phyloP scores from a whole-genome alignment of 2,888 invertebrate genomes.

The Uloborus plumipes region DNA sequence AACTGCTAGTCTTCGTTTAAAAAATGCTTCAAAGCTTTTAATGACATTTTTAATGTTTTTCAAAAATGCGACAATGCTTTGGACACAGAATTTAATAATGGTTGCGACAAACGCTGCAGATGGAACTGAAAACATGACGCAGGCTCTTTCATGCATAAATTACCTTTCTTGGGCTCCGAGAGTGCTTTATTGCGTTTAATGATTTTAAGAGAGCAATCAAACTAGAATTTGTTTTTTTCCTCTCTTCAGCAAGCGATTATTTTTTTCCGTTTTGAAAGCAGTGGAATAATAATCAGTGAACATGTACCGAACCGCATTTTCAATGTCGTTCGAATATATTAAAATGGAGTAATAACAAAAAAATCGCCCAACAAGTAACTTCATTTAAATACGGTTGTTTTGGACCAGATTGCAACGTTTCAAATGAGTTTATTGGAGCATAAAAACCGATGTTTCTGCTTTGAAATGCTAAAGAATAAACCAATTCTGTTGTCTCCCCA shows the following conservation, averaged over 20 bases:
- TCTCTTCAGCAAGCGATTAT: conserved; percentile 14
- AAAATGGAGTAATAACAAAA: conserved; percentile 24
- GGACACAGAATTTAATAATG: conserved; percentile 33
- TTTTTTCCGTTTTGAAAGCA: neutral
- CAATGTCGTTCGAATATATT: conserved; percentile 44
- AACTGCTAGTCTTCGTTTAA: neutral
- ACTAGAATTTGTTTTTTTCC: conserved; percentile 18
- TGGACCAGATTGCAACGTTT: conserved; percentile 18
- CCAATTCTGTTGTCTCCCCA: conserved; percentile 15
- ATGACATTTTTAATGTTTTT: conserved; percentile 31
- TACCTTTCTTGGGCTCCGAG: conserved; percentile 14
- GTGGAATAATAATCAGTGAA: conserved; percentile 20
- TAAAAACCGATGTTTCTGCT: conserved; percentile 42
- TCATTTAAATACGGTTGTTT: conserved; percentile 56
- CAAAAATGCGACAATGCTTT: conserved; percentile 14
- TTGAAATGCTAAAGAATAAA: conserved; percentile 33
- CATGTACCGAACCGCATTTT: conserved; percentile 19
- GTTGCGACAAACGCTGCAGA: conserved; percentile 7
- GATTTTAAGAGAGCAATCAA: conserved; percentile 37
- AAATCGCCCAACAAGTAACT: conserved; percentile 37
- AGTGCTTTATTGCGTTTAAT: conserved; percentile 43
- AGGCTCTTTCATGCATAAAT: conserved; percentile 26
- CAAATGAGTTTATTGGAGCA: conserved; percentile 48
- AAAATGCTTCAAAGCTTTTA: conserved; percentile 9
- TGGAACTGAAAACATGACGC: neutral